Evolutionary conservation across 1,140 invertebrate species (phyloP).

Genomic region (Microplitis demolitor): DNA sequence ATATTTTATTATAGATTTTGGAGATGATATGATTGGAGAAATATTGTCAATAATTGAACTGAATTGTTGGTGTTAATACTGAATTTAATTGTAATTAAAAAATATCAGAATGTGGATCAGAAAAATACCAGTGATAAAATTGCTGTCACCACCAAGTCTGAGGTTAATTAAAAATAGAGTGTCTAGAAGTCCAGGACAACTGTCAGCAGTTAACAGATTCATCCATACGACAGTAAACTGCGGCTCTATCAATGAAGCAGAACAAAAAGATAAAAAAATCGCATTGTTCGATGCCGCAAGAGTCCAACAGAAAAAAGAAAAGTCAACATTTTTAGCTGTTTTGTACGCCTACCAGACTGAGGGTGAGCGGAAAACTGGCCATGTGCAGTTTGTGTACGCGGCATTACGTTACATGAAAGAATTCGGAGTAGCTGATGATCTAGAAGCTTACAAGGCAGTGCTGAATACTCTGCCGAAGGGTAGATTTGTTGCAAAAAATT

Average conservation of each 20-base stretch:
- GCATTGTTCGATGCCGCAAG: slow-evolving; percentile 3
- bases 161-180: no score
- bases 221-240: background rate
- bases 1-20: no score
- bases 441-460: slow-evolving; percentile 89
- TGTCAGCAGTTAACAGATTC: background rate
- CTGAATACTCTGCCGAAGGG: slow-evolving; percentile 93
- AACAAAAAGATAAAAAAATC: background rate
- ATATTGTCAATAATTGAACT: no score
- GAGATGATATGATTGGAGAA: no score
- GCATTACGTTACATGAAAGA: slow-evolving; percentile 88
- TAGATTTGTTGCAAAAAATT: slow-evolving; percentile 80
- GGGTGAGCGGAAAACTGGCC: slow-evolving; percentile 70
- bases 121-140: no score
- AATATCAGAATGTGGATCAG: no score
- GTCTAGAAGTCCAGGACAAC: background rate
- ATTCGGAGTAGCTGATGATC: slow-evolving; percentile 87
- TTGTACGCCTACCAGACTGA: slow-evolving; percentile 72
- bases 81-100: no score
- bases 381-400: slow-evolving; percentile 92
- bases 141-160: no score
- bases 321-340: slow-evolving; percentile 75
- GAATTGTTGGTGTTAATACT: no score
- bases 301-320: slow-evolving; percentile 67
- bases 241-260: background rate